These are phyloP conservation scores for Barbus barbus DNA, from an alignment of 2,113 vertebrate genomes.

Conservation along the genomic window DNA sequence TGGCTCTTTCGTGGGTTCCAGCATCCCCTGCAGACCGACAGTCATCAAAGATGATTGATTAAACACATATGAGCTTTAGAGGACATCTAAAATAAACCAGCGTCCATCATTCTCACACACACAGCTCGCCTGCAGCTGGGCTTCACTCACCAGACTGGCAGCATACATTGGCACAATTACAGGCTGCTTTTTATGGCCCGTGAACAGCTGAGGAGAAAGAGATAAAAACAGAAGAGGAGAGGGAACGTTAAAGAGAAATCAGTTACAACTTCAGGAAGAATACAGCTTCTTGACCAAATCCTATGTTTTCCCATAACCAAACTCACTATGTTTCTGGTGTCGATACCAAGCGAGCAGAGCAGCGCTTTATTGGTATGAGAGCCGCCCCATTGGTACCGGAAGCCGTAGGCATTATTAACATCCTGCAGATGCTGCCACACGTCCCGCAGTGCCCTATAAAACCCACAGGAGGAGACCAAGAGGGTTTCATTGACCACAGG, in stretches of 20 bases:
- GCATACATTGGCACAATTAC: conserved; percentile 99
- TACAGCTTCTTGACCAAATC: no score
- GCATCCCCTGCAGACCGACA: conserved; percentile 84
- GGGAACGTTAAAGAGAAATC: neutral
- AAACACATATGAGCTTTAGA: neutral
- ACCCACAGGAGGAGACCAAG: neutral
- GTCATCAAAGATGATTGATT: neutral
- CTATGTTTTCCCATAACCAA: no score
- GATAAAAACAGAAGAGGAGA: neutral
- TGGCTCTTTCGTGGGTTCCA: conserved; percentile 98
- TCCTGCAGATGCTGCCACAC: conserved; percentile 92
- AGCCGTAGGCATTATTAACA: conserved; percentile 87
- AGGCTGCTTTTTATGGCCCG: conserved; percentile 98
- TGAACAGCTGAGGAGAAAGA: conserved; percentile 85
- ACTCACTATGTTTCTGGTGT: conserved; percentile 97
- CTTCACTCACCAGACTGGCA: conserved; percentile 90
- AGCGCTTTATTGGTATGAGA: conserved; percentile 97
- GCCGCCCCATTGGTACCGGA: conserved; percentile 95
- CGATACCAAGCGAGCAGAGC: conserved; percentile 93
- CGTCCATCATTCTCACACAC: neutral
- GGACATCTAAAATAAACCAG: neutral
- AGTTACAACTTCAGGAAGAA: no score
- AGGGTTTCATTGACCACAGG: neutral
- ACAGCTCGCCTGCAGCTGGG: neutral
- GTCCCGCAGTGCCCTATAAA: conserved; percentile 74